phyloP scores from a whole-genome alignment of 2,888 invertebrate species.

The Harpalus rufipes region DNA sequence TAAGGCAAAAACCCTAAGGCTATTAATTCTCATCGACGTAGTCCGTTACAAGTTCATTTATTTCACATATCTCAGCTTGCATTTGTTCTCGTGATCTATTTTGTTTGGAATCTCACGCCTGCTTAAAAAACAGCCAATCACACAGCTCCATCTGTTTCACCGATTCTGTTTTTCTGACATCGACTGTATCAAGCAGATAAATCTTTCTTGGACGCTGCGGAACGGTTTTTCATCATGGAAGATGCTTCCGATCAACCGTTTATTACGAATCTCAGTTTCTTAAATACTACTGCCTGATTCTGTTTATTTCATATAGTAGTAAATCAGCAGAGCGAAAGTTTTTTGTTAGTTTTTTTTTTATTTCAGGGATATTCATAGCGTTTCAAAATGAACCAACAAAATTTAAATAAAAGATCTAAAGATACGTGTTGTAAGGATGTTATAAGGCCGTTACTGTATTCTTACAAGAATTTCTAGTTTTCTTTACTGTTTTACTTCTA shows the following conservation, averaged over 20 bases:
- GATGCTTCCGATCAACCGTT: constrained; percentile 8
- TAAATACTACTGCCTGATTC: constrained; percentile 21
- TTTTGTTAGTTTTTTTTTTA: constrained; percentile 35
- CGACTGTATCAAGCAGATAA: constrained; percentile 53
- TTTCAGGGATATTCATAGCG: neutral
- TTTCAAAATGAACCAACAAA: no score
- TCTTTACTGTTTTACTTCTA: no score
- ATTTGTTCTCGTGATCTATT: constrained; percentile 50
- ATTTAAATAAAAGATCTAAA: no score
- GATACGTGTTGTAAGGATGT: no score
- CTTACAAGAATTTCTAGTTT: no score
- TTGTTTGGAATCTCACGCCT: constrained; percentile 47
- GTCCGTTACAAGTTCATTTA: constrained; percentile 42
- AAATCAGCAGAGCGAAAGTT: neutral
- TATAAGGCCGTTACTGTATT: no score
- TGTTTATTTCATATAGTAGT: constrained; percentile 18
- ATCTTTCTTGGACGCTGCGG: constrained; percentile 31
- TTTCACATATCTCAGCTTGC: constrained; percentile 38
- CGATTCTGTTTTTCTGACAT: constrained; percentile 48
- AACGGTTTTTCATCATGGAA: constrained; percentile 23
- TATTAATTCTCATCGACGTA: constrained; percentile 42
- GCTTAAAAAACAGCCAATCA: constrained; percentile 51
- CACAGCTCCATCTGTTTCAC: constrained; percentile 43
- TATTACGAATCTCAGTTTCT: constrained; percentile 28
- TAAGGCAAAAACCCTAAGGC: neutral